Evolutionary conservation across 1,140 invertebrate genomes (phyloP).

Genomic region (Micrasema longulum): DNA sequence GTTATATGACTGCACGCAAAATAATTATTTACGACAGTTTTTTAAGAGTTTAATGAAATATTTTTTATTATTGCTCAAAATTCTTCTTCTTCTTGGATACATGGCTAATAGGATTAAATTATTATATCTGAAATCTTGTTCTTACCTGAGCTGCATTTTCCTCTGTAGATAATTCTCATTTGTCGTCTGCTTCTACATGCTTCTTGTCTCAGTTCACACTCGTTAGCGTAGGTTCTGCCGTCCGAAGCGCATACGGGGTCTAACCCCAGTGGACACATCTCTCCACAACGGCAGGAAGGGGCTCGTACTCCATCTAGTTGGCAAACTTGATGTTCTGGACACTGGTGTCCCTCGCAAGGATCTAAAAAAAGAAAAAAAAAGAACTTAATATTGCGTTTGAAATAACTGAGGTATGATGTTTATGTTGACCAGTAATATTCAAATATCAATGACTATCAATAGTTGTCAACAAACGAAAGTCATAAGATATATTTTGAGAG

Average conservation of each 20-base stretch:
- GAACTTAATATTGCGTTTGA: too few relatives aligned
- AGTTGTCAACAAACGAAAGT: too few relatives aligned
- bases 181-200: constrained; percentile 78
- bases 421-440: too few relatives aligned
- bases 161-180: constrained; percentile 82
- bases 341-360: constrained; percentile 82
- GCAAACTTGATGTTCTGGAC: constrained; percentile 83
- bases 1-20: too few relatives aligned
- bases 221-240: constrained; percentile 87
- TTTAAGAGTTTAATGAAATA: too few relatives aligned
- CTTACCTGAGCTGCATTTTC: constrained; percentile 83
- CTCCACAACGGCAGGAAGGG: constrained; percentile 83
- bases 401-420: too few relatives aligned
- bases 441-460: too few relatives aligned
- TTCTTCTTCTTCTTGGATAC: neutral
- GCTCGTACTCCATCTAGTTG: constrained; percentile 81
- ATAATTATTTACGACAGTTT: too few relatives aligned
- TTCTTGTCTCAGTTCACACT: constrained; percentile 81
- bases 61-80: neutral
- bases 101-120: too few relatives aligned
- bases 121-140: too few relatives aligned
- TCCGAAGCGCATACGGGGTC: constrained; percentile 84
- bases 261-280: constrained; percentile 79
- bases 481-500: too few relatives aligned
- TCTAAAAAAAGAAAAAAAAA: constrained; percentile 74